Base-by-base conservation (phyloP, 2,888 invertebrate genomes). In the Pantelozetes paolii region DNA sequence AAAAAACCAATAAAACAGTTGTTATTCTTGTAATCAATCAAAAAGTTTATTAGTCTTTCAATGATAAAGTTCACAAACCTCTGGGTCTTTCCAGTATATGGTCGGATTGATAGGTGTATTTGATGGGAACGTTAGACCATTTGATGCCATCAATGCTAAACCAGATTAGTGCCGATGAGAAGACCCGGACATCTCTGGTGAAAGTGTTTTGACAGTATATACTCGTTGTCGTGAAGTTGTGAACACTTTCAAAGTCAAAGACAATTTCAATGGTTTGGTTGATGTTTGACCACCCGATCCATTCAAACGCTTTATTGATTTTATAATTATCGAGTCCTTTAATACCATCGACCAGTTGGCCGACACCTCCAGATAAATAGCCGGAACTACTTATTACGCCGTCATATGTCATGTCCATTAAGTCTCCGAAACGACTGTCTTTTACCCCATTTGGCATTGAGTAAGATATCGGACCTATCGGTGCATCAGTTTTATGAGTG, bases 391-490 rank as follows among this genome's bases (percentile, higher is more conserved):
- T 88, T 89, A 90, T 90, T 80, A 88, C 86, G 0, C 92, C 92
- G 82, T 94, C 94, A 84, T 94, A 94, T 30, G 89, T 88, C 77
- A 88, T 87, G 83, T 94, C 94, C 77, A 88, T 89, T 78, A 94
- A 88, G 81, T 92, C 91, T 83, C 91, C 87, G 70, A 88, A 89
- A 78, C 88, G 87, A 78, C 90, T 90, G 40, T 90, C 86, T 80
- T 89, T 88, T 84, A 92, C 90, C 20, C 94, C 94, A 82, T 92
- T 91, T 23, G 91, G 90, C 89, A 93, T 91, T 69, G 90, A 88
- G 84, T 94, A 95, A 76, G 91, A 88, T 32, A 91, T 86, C 74
- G 94, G 86, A 28, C 73, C 73, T 64, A 64, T 18, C 9, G 9
- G 15, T 30, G 15, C 59, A 59, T 28, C 59, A 59, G 30, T 28